phyloP scores from a whole-genome alignment of 2,113 vertebrate genomes.

The Paradoxurus hermaphroditus region DNA sequence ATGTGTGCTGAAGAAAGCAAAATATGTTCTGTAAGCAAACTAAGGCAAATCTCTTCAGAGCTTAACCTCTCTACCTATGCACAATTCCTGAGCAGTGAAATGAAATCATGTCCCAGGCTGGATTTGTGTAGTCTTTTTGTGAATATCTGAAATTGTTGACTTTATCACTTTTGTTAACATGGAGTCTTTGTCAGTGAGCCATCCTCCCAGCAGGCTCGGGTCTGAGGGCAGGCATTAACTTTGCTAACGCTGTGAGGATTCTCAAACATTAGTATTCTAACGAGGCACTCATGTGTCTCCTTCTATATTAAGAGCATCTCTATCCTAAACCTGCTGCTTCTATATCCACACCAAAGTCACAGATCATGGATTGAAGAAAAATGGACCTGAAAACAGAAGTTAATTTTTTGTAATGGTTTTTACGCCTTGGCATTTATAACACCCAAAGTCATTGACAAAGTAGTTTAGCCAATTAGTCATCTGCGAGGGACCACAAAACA shows the following conservation, averaged over 20 bases:
- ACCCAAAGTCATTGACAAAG: background rate
- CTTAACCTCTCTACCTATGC: background rate
- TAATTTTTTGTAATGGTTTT: background rate
- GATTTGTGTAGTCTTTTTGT: background rate
- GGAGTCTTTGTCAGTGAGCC: background rate
- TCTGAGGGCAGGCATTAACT: constrained; percentile 22
- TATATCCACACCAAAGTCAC: background rate
- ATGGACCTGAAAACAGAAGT: background rate
- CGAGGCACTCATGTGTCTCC: background rate
- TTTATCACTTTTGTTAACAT: background rate
- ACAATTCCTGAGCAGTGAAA: background rate
- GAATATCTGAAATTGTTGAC: background rate
- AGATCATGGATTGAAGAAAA: background rate
- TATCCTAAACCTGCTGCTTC: background rate
- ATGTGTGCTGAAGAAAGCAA: background rate
- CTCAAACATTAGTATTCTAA: background rate
- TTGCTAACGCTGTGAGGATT: background rate
- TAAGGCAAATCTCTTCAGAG: background rate
- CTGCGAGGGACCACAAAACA: background rate
- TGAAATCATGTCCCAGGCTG: background rate
- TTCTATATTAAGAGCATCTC: background rate
- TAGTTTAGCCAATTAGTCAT: background rate
- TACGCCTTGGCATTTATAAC: background rate
- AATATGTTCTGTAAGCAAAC: background rate
- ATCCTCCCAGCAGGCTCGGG: constrained; percentile 27